Percentiles rank a stretch among this genome's conserved stretches.
These are phyloP conservation scores for Zootoca vivipara DNA, from an alignment of 2,113 vertebrate species.

Conservation along the genomic window DNA sequence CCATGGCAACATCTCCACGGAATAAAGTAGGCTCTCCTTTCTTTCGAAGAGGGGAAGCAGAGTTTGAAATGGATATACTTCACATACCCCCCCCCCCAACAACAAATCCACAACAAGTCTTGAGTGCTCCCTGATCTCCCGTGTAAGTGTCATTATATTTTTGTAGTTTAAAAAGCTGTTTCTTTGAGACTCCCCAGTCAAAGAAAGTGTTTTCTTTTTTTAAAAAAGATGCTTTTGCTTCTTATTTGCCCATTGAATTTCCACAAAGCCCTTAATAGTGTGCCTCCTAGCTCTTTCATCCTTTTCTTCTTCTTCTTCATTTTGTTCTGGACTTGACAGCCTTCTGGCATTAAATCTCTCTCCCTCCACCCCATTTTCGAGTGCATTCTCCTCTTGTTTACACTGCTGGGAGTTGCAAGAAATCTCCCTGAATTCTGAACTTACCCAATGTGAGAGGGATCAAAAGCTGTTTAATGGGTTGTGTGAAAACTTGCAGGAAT, in stretches of 20 bases:
- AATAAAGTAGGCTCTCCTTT: conserved; percentile 65
- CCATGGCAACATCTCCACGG: conserved; percentile 66
- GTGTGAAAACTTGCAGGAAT: not conserved
- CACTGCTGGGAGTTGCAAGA: not conserved
- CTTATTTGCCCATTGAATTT: conserved; percentile 26
- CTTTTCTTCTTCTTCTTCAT: accelerated
- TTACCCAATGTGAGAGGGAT: not conserved
- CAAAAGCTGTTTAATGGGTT: not conserved
- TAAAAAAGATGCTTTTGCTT: not conserved
- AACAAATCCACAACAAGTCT: conserved; percentile 26
- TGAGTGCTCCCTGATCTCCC: not conserved
- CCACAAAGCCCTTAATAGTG: not conserved
- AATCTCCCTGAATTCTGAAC: not conserved
- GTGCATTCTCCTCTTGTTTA: conserved; percentile 5
- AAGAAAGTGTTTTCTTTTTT: not conserved
- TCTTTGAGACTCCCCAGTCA: not conserved
- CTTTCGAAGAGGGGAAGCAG: conserved; percentile 42
- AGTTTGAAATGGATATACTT: conserved; percentile 49
- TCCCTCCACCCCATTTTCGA: conserved; percentile 17
- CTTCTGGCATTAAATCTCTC: conserved; percentile 14
- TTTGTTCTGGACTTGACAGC: conserved; percentile 26
- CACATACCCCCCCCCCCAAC: not conserved
- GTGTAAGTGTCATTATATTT: conserved; percentile 29
- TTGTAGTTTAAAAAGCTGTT: not conserved
- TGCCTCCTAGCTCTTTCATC: not conserved